phyloP scores from a whole-genome alignment of 2,888 invertebrate genomes.

The Coelogynopora nodosa region DNA sequence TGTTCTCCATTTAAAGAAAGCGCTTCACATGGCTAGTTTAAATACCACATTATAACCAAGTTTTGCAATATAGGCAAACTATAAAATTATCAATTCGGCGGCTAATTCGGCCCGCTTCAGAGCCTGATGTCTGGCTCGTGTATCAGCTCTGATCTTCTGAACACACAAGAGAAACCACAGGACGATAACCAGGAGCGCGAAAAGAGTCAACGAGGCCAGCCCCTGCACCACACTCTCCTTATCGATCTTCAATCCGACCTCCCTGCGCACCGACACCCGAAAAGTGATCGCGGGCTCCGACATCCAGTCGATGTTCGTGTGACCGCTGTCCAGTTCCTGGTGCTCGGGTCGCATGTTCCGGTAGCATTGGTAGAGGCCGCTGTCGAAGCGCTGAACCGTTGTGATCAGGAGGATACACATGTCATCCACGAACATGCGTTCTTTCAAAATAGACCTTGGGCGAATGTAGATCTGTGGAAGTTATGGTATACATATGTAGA shows the following conservation, averaged over 20 bases:
- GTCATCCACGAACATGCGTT: background rate
- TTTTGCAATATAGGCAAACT: no score
- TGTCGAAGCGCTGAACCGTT: background rate
- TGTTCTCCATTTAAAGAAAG: no score
- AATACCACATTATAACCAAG: no score
- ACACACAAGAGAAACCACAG: background rate
- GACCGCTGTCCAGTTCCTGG: background rate
- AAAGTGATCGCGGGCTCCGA: background rate
- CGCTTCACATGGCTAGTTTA: no score
- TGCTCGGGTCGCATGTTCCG: no score
- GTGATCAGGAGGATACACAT: background rate
- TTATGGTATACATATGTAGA: no score
- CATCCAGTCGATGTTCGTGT: background rate
- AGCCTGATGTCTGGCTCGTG: background rate
- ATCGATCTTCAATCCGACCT: background rate
- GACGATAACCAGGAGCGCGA: background rate
- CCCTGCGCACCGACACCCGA: background rate
- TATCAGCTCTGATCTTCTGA: background rate
- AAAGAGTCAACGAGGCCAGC: background rate
- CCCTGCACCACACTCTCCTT: background rate
- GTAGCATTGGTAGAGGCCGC: constrained; percentile 26
- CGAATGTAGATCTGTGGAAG: background rate
- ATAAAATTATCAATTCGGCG: background rate
- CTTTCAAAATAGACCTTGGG: background rate
- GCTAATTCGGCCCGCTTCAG: background rate